A percentile compares a stretch with the other conserved stretches of the same genome.
Conservation (phyloP, 1,140 invertebrate genomes). For the Hydropsyche tenuis region DNA sequence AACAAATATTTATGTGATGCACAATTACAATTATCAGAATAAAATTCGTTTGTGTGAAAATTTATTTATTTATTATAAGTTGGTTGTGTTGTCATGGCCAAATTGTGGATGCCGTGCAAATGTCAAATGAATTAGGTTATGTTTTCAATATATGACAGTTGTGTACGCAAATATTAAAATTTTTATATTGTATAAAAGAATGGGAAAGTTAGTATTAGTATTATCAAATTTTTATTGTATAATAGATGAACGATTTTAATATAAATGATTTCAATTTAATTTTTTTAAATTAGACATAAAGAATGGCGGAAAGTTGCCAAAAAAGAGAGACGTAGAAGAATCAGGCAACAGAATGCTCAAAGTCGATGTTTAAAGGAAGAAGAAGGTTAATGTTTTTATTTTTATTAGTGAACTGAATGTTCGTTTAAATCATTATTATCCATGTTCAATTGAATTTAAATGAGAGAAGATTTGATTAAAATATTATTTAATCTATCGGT, state of each 20-base stretch:
- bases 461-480: neutral
- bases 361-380: slow-evolving; percentile 30
- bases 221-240: slow-evolving; percentile 57
- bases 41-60: too few relatives aligned
- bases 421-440: neutral
- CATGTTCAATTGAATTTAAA: neutral
- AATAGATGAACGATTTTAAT: too few relatives aligned
- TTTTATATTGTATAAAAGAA: too few relatives aligned
- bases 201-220: slow-evolving; percentile 8
- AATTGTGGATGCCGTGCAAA: too few relatives aligned
- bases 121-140: neutral
- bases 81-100: slow-evolving; percentile 23
- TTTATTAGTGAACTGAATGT: neutral
- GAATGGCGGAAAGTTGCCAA: slow-evolving; percentile 69
- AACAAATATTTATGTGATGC: too few relatives aligned
- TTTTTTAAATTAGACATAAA: slow-evolving; percentile 57
- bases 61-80: too few relatives aligned
- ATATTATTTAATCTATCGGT: too few relatives aligned
- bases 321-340: slow-evolving; percentile 65
- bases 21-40: too few relatives aligned
- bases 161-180: too few relatives aligned
- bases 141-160: neutral
- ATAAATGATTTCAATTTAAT: neutral
- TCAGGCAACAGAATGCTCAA: slow-evolving; percentile 61
- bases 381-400: slow-evolving; percentile 27